Evolutionary conservation across 2,113 vertebrate species (phyloP).

Genomic region (Euleptes europaea): DNA sequence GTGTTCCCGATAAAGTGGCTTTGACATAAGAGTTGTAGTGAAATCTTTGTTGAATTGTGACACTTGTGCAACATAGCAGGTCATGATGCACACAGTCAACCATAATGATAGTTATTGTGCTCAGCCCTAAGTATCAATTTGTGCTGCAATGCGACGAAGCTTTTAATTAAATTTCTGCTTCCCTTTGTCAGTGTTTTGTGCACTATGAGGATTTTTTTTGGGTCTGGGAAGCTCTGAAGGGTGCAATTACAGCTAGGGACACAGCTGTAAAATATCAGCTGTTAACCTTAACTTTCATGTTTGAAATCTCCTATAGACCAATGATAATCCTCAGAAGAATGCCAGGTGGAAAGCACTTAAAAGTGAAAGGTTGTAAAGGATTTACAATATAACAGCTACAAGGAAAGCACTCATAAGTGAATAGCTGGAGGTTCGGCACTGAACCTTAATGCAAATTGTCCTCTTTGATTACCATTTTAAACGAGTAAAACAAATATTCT

Average conservation of each 20-base stretch:
- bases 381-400: neutral
- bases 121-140: neutral
- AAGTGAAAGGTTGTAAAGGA: neutral
- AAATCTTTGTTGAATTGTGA: neutral
- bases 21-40: neutral
- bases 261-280: slow-evolving; percentile 23
- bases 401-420: slow-evolving; percentile 9
- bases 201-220: neutral
- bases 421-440: neutral
- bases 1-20: neutral
- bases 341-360: slow-evolving; percentile 14
- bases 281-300: slow-evolving; percentile 18
- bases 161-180: neutral
- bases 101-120: neutral
- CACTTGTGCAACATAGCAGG: neutral
- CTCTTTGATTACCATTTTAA: slow-evolving; percentile 1
- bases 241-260: slow-evolving; percentile 6
- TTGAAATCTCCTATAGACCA: neutral
- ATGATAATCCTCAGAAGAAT: slow-evolving; percentile 3
- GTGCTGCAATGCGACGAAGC: neutral
- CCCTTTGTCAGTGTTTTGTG: neutral
- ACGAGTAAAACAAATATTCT: slow-evolving; percentile 24
- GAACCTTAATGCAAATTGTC: neutral
- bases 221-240: slow-evolving; percentile 3
- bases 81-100: neutral